Evolutionary conservation across 2,113 vertebrate species (phyloP).

Genomic region (Azemiops feae): DNA sequence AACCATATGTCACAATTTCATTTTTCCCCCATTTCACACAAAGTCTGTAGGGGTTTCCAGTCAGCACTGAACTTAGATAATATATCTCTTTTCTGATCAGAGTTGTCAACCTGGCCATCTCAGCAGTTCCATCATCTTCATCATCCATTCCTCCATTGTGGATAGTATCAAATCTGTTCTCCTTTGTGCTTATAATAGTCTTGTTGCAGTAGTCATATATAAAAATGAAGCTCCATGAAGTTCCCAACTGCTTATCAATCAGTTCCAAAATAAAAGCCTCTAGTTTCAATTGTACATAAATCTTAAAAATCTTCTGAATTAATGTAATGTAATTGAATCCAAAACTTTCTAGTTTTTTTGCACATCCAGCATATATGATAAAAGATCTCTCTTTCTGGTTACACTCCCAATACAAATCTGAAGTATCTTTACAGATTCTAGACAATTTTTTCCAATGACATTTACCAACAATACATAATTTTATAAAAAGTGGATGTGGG

Average conservation of each 20-base stretch:
- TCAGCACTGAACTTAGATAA: not conserved
- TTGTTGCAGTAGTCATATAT: not conserved
- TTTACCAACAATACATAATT: not conserved
- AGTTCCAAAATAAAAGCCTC: not conserved
- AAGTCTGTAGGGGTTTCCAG: not conserved
- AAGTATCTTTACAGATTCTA: not conserved
- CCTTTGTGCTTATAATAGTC: not conserved
- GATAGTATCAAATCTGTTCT: not conserved
- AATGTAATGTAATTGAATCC: not conserved
- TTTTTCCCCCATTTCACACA: not conserved
- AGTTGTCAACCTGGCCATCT: not conserved
- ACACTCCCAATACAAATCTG: not conserved
- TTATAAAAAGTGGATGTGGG: not conserved
- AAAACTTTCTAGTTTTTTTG: not conserved
- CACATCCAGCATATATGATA: not conserved
- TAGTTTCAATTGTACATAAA: not conserved
- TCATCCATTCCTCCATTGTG: not conserved
- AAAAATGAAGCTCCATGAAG: not conserved
- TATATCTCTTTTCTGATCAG: not conserved
- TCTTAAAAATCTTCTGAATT: not conserved
- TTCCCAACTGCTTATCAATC: not conserved
- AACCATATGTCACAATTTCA: not conserved
- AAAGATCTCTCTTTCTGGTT: not conserved
- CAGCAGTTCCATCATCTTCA: not conserved
- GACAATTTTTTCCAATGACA: not conserved